phyloP scores from a whole-genome alignment of 2,113 vertebrate species.

The Oreochromis niloticus region DNA sequence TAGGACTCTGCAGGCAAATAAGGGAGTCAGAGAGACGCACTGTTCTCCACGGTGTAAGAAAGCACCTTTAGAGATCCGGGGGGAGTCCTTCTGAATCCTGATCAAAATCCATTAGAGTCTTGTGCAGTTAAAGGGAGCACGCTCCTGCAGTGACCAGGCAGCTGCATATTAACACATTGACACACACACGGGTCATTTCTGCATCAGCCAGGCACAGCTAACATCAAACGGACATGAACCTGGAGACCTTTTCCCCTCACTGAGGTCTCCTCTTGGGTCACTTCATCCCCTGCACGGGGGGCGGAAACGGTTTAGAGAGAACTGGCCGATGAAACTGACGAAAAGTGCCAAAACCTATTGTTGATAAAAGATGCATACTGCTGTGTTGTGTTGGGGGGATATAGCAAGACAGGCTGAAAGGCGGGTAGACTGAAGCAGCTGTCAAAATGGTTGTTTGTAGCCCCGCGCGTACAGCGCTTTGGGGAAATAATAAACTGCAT shows the following conservation, averaged over 20 bases:
- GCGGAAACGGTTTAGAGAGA: constrained; percentile 20
- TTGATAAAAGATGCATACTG: constrained; percentile 61
- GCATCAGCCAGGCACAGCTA: not conserved
- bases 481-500: constrained; percentile 73
- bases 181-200: not conserved
- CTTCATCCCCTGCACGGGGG: not conserved
- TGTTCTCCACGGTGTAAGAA: not conserved
- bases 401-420: constrained; percentile 53
- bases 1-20: constrained; percentile 52
- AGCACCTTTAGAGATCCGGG: not conserved
- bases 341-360: constrained; percentile 62
- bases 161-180: constrained; percentile 9
- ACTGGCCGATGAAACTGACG: constrained; percentile 45
- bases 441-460: constrained; percentile 72
- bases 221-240: not conserved
- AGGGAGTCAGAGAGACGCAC: not conserved
- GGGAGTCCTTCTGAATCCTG: not conserved
- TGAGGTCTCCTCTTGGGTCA: not conserved
- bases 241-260: not conserved
- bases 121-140: not conserved
- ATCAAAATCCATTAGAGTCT: constrained; percentile 26
- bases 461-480: constrained; percentile 51
- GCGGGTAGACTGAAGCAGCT: constrained; percentile 65
- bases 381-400: constrained; percentile 55
- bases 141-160: not conserved